Evolutionary conservation across 2,113 vertebrate species (phyloP), one percentile per base, ranked within the genome.

Genomic region (Mastomys coucha): DNA sequence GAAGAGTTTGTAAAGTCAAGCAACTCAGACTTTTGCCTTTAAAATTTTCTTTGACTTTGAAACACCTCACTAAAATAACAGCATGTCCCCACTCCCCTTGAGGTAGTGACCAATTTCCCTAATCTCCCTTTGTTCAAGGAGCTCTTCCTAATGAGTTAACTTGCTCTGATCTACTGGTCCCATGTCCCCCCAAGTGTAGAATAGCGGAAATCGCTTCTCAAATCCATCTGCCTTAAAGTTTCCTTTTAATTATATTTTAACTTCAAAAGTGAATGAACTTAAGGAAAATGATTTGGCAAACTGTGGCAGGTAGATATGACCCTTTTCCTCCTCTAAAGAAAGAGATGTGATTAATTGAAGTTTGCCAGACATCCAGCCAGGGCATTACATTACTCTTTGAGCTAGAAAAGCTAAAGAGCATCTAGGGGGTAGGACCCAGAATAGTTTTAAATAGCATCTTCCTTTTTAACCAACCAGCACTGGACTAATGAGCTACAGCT

Each of bases 241-340:
- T 89, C 80, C 72, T 93, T 94, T 93, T 77, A 88, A 86, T 96
- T 97, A 76, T 73, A 86, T 91, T 93, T 91, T 81, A 97, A 82
- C 33, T 96, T 84, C 22, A 96, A 94, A 90, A 73, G 33, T 93
- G 45, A 96, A 36, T 67, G 76, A 84, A 85, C 84, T 76, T 63
- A 78, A 92, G 56, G 56, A 82, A 93, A 94, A 84, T 72, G 94
- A 93, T 87, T 94, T 60, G 85, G 60, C 31, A 96, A 73, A 95
- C 92, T 93, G 85, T 63, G 60, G 86, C 39, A 92, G 42, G 60
- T 90, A 17, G 24, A 73, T 94, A 51, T 75, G 90, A 89, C 39
- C 36, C 49, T 53, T 17, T n/a, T 14, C 22, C 58, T n/a, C n/a
- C 58, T 33, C 65, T 31, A 75, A 76, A 31, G 39, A 60, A 63